phyloP scores from a whole-genome alignment of 2,797 vertebrate species.

The Alfaro cultratus region DNA sequence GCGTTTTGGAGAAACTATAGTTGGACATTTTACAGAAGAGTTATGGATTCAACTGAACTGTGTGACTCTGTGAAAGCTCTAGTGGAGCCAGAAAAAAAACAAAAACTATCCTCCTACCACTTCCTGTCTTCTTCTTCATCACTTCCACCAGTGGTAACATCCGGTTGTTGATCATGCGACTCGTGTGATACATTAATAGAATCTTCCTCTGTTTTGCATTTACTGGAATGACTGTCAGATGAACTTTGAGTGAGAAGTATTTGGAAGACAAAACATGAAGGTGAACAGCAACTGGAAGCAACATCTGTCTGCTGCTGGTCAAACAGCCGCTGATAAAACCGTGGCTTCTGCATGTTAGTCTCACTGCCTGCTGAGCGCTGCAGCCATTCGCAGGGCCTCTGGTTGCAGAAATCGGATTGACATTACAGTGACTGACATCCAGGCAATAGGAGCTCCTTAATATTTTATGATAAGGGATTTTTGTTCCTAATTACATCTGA shows the following conservation, averaged over 20 bases:
- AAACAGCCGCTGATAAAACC: neutral
- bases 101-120: too few species aligned
- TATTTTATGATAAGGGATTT: constrained; percentile 6
- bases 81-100: too few species aligned
- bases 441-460: neutral
- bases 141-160: too few species aligned
- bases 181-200: too few species aligned
- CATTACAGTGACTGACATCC: neutral
- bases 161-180: too few species aligned
- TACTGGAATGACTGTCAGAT: neutral
- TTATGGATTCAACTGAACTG: too few species aligned
- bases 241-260: neutral
- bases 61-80: too few species aligned
- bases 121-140: too few species aligned
- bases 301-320: neutral
- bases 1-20: too few species aligned
- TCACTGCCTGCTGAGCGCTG: neutral
- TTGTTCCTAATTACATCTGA: constrained; percentile 11
- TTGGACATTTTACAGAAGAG: too few species aligned
- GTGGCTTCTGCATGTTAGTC: neutral
- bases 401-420: neutral
- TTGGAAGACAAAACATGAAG: neutral
- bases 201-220: neutral
- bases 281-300: neutral
- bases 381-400: neutral